phyloP scores from a whole-genome alignment of 2,888 invertebrate species.

The Chymomyza fuscimana region DNA sequence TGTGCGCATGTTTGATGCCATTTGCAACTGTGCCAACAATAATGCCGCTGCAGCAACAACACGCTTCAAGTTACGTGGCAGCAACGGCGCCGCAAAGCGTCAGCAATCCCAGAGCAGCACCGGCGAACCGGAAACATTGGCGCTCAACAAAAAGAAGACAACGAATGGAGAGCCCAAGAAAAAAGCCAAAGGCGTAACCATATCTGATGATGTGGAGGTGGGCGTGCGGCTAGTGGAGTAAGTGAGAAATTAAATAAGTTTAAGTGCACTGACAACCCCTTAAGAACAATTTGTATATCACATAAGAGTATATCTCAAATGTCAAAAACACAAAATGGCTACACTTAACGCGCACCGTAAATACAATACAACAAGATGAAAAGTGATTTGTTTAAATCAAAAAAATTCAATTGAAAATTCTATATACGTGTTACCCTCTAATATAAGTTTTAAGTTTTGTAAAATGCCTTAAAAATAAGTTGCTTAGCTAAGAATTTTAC shows the following conservation, averaged over 20 bases:
- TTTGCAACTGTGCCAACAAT: constrained; percentile 83
- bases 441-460: background rate
- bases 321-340: background rate
- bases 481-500: background rate
- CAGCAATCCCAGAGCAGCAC: constrained; percentile 37
- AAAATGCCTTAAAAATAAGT: background rate
- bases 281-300: constrained; percentile 38
- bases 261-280: constrained; percentile 3
- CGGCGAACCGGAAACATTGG: constrained; percentile 55
- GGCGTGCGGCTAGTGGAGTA: constrained; percentile 59
- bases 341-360: constrained; percentile 1
- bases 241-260: constrained; percentile 10
- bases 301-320: background rate
- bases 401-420: background rate
- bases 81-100: constrained; percentile 55
- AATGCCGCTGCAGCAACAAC: constrained; percentile 81
- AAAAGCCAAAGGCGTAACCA: constrained; percentile 57
- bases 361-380: background rate
- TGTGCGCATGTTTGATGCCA: constrained; percentile 83
- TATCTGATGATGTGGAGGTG: constrained; percentile 57
- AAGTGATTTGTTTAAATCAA: background rate
- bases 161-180: constrained; percentile 54
- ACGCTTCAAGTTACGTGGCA: constrained; percentile 76
- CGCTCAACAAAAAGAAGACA: constrained; percentile 63
- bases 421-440: background rate